Conservation (phyloP, 2,113 vertebrate species). For the Indicator maculatus region DNA sequence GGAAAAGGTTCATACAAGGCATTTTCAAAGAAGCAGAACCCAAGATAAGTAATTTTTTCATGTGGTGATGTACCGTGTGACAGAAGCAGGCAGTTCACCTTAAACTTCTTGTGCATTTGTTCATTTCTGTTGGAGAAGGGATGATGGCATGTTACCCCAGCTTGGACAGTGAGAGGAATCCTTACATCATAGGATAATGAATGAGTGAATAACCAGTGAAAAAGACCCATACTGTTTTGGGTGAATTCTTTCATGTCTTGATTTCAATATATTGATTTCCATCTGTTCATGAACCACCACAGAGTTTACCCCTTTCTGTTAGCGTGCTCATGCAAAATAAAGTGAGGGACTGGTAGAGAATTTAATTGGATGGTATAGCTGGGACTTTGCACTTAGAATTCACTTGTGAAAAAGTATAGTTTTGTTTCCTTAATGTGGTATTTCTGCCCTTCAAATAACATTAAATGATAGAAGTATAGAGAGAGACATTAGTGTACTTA, state of each 20-base stretch:
- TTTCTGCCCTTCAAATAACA: neutral
- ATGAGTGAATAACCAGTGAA: neutral
- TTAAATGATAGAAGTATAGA: neutral
- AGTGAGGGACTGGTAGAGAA: neutral
- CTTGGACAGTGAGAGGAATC: neutral
- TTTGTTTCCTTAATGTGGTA: neutral
- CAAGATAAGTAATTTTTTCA: neutral
- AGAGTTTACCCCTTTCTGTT: neutral
- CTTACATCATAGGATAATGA: rapidly evolving
- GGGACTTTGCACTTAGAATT: neutral
- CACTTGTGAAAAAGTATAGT: neutral
- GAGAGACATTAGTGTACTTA: neutral
- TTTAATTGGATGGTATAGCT: neutral
- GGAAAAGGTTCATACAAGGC: neutral
- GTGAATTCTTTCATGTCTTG: neutral
- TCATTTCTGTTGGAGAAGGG: rapidly evolving
- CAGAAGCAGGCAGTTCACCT: neutral
- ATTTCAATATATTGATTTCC: neutral
- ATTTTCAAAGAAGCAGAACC: neutral
- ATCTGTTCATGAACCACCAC: neutral
- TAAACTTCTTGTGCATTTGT: neutral
- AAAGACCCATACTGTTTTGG: neutral
- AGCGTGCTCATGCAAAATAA: neutral
- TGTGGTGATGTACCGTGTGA: rapidly evolving
- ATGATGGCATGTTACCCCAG: neutral